Evolutionary conservation across 2,888 invertebrate species (phyloP), one percentile per base, ranked within the genome.

Genomic region (Ophion costatus): DNA sequence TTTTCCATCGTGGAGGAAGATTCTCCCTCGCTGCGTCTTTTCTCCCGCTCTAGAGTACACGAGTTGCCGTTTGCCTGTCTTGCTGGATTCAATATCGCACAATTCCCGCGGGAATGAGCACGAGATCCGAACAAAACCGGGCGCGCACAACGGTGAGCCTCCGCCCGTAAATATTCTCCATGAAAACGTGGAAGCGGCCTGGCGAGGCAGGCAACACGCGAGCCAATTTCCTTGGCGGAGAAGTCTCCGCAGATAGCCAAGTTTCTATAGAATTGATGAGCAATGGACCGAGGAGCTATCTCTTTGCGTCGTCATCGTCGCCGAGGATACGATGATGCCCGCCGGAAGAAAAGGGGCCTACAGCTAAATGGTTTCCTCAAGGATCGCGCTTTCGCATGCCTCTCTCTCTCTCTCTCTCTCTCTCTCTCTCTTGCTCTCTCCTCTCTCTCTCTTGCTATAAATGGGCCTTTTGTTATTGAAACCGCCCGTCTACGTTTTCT

Each of bases 171-270:
- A 61, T 70, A 29, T 51, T 73, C 77, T 80, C 51, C 33, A 71
- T 59, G 76, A 66, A 63, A 74, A 80, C 67, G 20, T 73, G 24
- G 20, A 56, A 22, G 57, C 20, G 14, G 5, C 24, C 14, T 29
- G 17, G n/a, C 17, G 6, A 1, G 17, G 45, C 22, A 29, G 20
- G 56, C 11, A 79, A 64, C 64, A 79, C 56, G 57, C 66, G 6
- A 73, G 80, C 59, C 80, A 77, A 84, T 84, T 84, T 84, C 80
- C 83, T 80, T 22, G 45, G 74, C 14, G 51, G 38, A 38, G 67
- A 80, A 71, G 66, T 84, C 71, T 67, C 57, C 24, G 22, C 10
- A 79, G 80, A 77, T 84, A 73, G 67, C 56, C 73, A 80, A 80
- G 71, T 73, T 80, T 77, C 63, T 77, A 80, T 80, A 59, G 70